phyloP scores from a whole-genome alignment of 2,888 invertebrate species.

The Ernsta delagoae region DNA sequence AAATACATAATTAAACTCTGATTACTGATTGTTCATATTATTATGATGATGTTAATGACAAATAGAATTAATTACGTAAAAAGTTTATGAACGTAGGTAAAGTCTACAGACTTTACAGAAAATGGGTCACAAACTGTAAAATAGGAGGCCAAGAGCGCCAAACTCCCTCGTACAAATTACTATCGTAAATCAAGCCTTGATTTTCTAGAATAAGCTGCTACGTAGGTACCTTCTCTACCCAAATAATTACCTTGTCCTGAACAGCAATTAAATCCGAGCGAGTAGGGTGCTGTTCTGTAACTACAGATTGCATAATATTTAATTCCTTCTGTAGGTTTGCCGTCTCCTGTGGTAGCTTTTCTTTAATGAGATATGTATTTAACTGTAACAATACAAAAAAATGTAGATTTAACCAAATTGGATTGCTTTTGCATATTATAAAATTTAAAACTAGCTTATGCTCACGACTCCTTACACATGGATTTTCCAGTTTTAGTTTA shows the following conservation, averaged over 20 bases:
- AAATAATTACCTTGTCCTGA: conserved; percentile 83
- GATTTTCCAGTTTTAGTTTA: too few species aligned
- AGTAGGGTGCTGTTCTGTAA: conserved; percentile 87
- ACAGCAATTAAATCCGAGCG: conserved; percentile 87
- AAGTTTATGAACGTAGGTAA: too few species aligned
- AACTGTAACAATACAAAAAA: conserved; percentile 63
- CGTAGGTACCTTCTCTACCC: conserved; percentile 8
- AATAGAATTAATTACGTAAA: too few species aligned
- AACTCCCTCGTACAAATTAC: conserved; percentile 27
- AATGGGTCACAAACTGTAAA: conserved; percentile 14
- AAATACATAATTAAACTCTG: too few species aligned
- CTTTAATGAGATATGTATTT: conserved; percentile 90
- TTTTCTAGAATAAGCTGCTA: conserved; percentile 26
- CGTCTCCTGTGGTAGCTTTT: conserved; percentile 92
- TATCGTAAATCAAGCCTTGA: conserved; percentile 29
- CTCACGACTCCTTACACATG: too few species aligned
- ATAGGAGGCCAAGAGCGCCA: conserved; percentile 14
- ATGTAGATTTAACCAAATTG: background rate
- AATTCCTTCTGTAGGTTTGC: conserved; percentile 86
- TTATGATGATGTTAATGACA: too few species aligned
- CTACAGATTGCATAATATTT: conserved; percentile 88
- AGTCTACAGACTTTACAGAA: conserved; percentile 1
- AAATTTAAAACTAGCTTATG: too few species aligned
- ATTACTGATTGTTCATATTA: too few species aligned
- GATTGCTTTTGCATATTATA: background rate